A percentile compares a stretch with the other conserved stretches of the same genome.
These are phyloP conservation scores for Oopsacas minuta DNA, from an alignment of 37 sponge, comb jelly and placozoan species.

Conservation along the genomic window DNA sequence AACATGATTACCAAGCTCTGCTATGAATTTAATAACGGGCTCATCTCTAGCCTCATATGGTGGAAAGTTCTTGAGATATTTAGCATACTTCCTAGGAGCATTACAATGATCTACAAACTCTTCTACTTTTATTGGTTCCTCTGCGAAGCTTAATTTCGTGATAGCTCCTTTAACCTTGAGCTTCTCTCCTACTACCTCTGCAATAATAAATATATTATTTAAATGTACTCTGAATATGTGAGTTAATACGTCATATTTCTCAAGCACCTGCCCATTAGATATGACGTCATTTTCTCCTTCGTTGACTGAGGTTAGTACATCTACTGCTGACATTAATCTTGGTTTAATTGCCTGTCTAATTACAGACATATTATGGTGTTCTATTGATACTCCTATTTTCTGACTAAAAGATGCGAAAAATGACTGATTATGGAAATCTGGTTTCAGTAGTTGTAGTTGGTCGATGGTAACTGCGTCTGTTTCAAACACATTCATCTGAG, in stretches of 20 bases:
- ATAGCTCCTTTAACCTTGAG: background rate
- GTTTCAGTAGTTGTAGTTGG: background rate
- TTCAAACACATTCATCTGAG: constrained; percentile 9
- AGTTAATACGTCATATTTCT: background rate
- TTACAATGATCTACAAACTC: background rate
- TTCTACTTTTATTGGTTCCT: background rate
- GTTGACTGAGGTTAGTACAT: background rate
- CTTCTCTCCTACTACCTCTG: background rate
- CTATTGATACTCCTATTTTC: background rate
- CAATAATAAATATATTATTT: background rate
- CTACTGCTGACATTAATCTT: background rate
- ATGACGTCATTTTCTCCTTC: background rate
- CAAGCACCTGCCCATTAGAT: background rate
- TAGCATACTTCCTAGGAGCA: background rate
- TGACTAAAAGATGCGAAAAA: background rate
- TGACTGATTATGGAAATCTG: background rate
- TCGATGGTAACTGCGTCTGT: background rate
- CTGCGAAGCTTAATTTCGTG: background rate
- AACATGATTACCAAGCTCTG: background rate
- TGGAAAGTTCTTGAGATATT: background rate
- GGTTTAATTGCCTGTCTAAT: background rate
- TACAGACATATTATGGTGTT: too few relatives aligned
- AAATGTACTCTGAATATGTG: background rate
- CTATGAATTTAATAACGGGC: background rate
- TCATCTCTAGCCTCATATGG: background rate